Base-by-base conservation (phyloP, 2,888 invertebrate species). In the Chouioia cunea region DNA sequence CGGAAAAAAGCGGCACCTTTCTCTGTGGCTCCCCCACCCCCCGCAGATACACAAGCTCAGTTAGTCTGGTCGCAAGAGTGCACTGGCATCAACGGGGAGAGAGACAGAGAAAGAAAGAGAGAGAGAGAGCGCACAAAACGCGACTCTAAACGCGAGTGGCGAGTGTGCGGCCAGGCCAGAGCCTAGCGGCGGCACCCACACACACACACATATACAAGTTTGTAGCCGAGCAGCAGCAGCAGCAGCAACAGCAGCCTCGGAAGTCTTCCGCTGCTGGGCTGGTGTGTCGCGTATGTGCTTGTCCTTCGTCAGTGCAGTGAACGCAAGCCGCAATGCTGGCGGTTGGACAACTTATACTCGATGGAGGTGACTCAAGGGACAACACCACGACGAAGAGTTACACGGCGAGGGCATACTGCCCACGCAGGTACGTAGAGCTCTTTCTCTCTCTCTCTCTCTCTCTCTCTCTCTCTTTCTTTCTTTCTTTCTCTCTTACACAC, bases 231-330 rank as follows among this genome's bases (percentile, higher is more conserved):
- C 4, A 27, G 27, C 27, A 27, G 27, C 6, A 27, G 27, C 4
- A 27, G 27, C 27, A 27, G 6, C 27, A 27, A 6, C 64, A 27
- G 56, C 16, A 36, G 10, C 23, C 53, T 53, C 54, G 64, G 64
- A 64, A 64, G 64, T 64, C 64, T 54, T 64, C 64, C 56, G 64
- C 46, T 53, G 27, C 27, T 27, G 27, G 27, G 27, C 27, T 27
- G 27, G 27, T 6, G 27, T 27, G 27, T 27, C 27, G 27, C 27
- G 27, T 27, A 27, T 6, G 27, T 27, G 27, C 27, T 27, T 27
- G 27, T 3, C 27, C 27, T 27, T 27, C 27, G 27, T 27, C 27
- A 27, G 27, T 27, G 27, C 27, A 27, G 27, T 27, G 27, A 27
- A 27, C 27, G 27, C 27, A 6, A 27, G 6, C 27, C 27, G 27